phyloP scores from a whole-genome alignment of 2,113 vertebrate species.

The Entomyzon cyanotis region DNA sequence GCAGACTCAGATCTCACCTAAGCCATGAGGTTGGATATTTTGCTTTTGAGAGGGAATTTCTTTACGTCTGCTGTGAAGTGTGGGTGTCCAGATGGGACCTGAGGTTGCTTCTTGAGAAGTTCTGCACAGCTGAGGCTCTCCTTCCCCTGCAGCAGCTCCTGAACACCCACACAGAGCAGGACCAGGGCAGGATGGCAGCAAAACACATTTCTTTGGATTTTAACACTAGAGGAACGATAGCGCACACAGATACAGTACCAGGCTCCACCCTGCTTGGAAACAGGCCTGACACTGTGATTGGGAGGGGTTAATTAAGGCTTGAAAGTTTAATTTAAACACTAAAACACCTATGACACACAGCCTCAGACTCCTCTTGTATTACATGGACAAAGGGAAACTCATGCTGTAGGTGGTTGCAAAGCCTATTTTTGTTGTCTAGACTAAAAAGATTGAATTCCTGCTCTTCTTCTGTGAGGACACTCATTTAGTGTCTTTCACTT shows the following conservation, averaged over 20 bases:
- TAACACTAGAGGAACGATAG: background rate
- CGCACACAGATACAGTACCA: background rate
- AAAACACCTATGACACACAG: background rate
- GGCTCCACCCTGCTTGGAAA: background rate
- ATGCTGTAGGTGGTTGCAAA: background rate
- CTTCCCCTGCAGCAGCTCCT: background rate
- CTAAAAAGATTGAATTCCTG: background rate
- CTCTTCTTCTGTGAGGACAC: background rate
- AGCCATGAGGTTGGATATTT: background rate
- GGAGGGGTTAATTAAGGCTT: background rate
- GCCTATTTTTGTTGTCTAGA: background rate
- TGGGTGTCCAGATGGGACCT: accelerated
- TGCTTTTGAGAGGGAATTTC: background rate
- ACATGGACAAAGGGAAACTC: accelerated
- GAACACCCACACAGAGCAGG: background rate
- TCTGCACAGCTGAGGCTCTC: accelerated
- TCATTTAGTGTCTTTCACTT: background rate
- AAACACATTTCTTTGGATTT: background rate
- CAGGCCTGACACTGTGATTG: background rate
- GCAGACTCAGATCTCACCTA: background rate
- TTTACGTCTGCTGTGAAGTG: accelerated
- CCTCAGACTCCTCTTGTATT: background rate
- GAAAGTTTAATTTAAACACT: background rate
- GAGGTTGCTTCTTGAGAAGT: background rate
- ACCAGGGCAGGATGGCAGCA: background rate